Base-by-base conservation (phyloP, 1,140 invertebrate species). In the Drosophila arizonae region DNA sequence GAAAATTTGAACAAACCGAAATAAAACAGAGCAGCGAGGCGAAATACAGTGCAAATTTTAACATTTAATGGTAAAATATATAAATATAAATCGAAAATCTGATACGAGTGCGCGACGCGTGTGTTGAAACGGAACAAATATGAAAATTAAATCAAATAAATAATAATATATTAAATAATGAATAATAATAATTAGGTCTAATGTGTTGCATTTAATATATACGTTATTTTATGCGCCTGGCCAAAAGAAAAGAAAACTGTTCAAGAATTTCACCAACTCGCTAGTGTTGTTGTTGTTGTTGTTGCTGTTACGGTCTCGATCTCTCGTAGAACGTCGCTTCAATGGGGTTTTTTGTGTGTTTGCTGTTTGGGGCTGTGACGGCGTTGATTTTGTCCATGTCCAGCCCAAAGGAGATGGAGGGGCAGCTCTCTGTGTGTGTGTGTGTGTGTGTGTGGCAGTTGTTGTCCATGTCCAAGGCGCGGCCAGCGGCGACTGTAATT, bases 401-500 rank as follows among this genome's bases (percentile, higher is more conserved):
- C 70, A 68, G 70, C 54, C 13, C 1, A 24, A 39, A 36, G 30
- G 33, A 21, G 15, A 8, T n/a, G 9, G 8, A 43, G 55, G 45
- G 28, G 11, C 8, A 15, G n/a, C 11, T 54, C n/a, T 41, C 11
- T 48, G 26, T 33, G 60, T 24, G 0, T 30, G 4, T 43, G 43
- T 45, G n/a, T 15, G n/a, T 17, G n/a, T 45, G 43, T 15, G 43
- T 64, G 62, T 21, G 24, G 48, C 62, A 41, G 52, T 52, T 55
- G 62, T 50, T 65, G 51, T 55, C 55, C 70, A 72, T 67, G 70
- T 73, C 36, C 65, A 72, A 87, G 84, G 84, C 80, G 84, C 84
- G 84, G 84, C 84, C 77, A 74, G 67, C 80, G 75, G 73, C 79
- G 71, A 76, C 70, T 79, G 79, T 88, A 82, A 87, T 84, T 88